phyloP scores from a whole-genome alignment of 2,113 vertebrate genomes.

The Crocuta crocuta region DNA sequence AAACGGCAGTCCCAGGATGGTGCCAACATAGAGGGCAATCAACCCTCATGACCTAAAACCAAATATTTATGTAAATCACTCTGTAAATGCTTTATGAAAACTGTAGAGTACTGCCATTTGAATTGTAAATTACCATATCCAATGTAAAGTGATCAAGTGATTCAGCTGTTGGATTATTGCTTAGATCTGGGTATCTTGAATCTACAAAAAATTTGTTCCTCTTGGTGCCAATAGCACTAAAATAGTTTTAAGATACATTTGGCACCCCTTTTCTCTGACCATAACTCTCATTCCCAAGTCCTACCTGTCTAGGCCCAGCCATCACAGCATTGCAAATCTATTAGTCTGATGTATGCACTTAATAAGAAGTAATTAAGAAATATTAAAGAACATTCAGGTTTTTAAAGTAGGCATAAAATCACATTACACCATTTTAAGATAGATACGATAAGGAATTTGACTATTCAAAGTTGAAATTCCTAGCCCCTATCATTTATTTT shows the following conservation, averaged over 20 bases:
- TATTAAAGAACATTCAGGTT: not conserved
- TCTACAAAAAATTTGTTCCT: not conserved
- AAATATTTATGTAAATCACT: not conserved
- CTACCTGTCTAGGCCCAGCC: not conserved
- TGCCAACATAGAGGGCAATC: not conserved
- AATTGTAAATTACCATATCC: not conserved
- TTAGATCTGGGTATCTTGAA: not conserved
- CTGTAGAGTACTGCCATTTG: not conserved
- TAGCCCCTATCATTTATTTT: not conserved
- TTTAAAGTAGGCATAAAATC: not conserved
- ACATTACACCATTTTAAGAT: not conserved
- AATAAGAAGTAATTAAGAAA: not conserved
- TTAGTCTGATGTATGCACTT: not conserved
- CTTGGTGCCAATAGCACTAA: not conserved
- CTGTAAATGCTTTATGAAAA: not conserved
- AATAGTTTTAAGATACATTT: not conserved
- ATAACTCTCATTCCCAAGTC: not conserved
- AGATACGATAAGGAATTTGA: not conserved
- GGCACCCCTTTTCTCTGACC: not conserved
- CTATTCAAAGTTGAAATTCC: not conserved
- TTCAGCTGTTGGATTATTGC: not conserved
- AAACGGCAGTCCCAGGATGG: not conserved
- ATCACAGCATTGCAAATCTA: not conserved
- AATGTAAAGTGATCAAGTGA: not conserved
- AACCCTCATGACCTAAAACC: not conserved